Conservation (phyloP, 2,888 invertebrate species). For the Euplexia lucipara region DNA sequence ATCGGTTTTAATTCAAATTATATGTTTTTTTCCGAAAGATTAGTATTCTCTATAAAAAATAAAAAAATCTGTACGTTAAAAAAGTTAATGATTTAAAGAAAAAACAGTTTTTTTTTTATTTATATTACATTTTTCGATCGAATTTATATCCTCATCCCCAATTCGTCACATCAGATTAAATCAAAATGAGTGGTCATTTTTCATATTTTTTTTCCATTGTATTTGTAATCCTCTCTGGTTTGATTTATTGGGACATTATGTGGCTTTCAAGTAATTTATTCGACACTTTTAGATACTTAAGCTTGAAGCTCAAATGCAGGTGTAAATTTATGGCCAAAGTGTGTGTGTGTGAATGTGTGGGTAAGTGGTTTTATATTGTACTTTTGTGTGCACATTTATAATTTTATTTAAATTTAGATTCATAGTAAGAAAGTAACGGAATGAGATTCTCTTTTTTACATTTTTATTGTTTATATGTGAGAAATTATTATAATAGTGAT, state of each 20-base stretch:
- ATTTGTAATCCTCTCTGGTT: slow-evolving; percentile 1
- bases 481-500: too few relatives aligned
- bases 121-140: background rate
- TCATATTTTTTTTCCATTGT: slow-evolving; percentile 6
- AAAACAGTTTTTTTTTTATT: background rate
- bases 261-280: slow-evolving; percentile 44
- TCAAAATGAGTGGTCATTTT: slow-evolving; percentile 19
- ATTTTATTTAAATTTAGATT: too few relatives aligned
- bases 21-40: slow-evolving; percentile 2
- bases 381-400: background rate
- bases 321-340: slow-evolving; percentile 11
- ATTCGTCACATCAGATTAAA: background rate
- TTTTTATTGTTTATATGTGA: too few relatives aligned
- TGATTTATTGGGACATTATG: slow-evolving; percentile 41
- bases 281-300: slow-evolving; percentile 24
- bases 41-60: background rate
- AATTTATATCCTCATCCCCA: background rate
- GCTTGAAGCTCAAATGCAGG: slow-evolving; percentile 25
- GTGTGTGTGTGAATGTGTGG: background rate
- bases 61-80: background rate
- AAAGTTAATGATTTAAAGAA: background rate
- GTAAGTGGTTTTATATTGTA: background rate
- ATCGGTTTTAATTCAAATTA: slow-evolving; percentile 51
- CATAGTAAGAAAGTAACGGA: too few relatives aligned
- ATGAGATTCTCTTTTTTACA: too few relatives aligned